Percentiles rank a stretch among this genome's conserved stretches.
phyloP scores from a whole-genome alignment of 2,888 invertebrate species.

The Geotrupes spiniger region DNA sequence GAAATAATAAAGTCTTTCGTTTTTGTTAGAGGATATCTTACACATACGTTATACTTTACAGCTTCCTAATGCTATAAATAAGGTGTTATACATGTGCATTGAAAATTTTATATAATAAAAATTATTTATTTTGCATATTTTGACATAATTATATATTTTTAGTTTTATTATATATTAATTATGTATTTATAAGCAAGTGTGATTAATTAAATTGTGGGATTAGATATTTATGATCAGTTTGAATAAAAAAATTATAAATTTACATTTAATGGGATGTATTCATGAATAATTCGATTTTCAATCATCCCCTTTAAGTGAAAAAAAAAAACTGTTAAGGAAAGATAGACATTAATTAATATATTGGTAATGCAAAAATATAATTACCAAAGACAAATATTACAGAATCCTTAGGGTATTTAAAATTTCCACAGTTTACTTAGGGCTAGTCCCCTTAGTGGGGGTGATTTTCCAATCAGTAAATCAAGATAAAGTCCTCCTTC shows the following conservation, averaged over 20 bases:
- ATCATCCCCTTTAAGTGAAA: slow-evolving; percentile 6
- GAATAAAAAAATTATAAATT: too few species aligned
- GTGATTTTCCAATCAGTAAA: slow-evolving; percentile 42
- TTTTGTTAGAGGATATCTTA: background rate
- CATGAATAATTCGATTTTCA: slow-evolving; percentile 5
- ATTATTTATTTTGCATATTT: too few species aligned
- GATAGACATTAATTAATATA: slow-evolving; percentile 9
- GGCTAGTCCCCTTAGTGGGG: slow-evolving; percentile 28
- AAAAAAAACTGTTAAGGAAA: slow-evolving; percentile 1
- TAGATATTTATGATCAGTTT: too few species aligned
- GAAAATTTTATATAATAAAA: too few species aligned
- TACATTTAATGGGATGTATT: background rate
- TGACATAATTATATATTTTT: too few species aligned
- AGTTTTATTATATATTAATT: too few species aligned
- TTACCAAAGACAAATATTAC: slow-evolving; percentile 17
- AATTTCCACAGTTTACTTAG: slow-evolving; percentile 28
- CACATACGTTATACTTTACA: too few species aligned
- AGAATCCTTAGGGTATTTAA: slow-evolving; percentile 20
- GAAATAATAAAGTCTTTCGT: slow-evolving; percentile 21
- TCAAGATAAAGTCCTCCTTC: slow-evolving; percentile 41
- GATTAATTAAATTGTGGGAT: too few species aligned
- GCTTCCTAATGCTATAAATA: too few species aligned
- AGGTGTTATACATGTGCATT: too few species aligned
- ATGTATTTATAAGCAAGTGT: too few species aligned
- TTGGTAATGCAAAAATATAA: slow-evolving; percentile 10